These are phyloP conservation scores for Suricata suricatta DNA, from an alignment of 2,113 vertebrate genomes.

Conservation along the genomic window DNA sequence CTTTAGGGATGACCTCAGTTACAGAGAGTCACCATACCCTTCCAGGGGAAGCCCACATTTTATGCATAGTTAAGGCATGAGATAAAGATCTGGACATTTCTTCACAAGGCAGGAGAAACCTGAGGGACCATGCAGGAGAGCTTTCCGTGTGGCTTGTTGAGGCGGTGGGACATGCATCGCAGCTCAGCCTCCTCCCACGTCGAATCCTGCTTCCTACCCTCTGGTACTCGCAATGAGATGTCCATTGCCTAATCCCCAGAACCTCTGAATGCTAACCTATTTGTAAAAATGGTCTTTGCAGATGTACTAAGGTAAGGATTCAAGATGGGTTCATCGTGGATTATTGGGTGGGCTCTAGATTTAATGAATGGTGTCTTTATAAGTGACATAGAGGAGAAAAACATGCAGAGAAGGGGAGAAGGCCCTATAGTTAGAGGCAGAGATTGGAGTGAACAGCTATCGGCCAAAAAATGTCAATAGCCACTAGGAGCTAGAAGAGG, in stretches of 20 bases:
- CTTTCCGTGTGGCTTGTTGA: not conserved
- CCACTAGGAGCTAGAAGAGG: not conserved
- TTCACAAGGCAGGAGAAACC: not conserved
- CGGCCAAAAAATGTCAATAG: not conserved
- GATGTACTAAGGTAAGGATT: not conserved
- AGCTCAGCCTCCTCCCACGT: not conserved
- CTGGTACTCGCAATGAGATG: not conserved
- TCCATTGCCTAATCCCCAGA: not conserved
- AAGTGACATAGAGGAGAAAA: not conserved
- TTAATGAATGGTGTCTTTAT: not conserved
- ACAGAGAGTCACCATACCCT: not conserved
- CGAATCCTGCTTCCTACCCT: not conserved
- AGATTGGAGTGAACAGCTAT: not conserved
- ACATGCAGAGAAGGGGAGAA: not conserved
- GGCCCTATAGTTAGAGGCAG: not conserved
- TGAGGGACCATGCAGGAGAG: not conserved
- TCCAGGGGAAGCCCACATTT: not conserved
- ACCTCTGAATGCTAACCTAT: not conserved
- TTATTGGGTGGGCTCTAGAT: not conserved
- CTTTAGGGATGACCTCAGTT: not conserved
- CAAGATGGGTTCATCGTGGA: not conserved
- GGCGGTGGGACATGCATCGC: not conserved
- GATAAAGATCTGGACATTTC: not conserved
- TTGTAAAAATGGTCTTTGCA: not conserved
- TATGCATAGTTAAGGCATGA: not conserved